Base-by-base conservation (phyloP, 1,140 invertebrate species). In the Cyclina sinensis region DNA sequence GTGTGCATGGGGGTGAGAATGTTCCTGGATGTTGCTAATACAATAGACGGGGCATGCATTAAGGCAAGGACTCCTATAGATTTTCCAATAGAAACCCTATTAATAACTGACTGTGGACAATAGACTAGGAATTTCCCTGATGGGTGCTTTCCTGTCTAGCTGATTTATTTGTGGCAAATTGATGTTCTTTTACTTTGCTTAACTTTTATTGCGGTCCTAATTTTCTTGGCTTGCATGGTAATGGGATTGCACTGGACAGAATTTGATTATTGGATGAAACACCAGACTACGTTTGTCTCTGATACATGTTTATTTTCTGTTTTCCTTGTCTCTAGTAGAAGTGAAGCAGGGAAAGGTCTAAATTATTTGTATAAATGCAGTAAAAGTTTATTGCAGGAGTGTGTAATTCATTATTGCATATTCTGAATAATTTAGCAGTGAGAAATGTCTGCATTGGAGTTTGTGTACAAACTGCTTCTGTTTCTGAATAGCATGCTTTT, bases 111-210 rank as follows among this genome's bases (percentile, higher is more conserved):
- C 57, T 62, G n/a, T 14, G 57, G 57, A 62, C 57, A 62, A 62
- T 62, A 62, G 57, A 62, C 57, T 62, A n/a, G n/a, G 57, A 62
- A 62, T 62, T 62, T 62, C 57, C 57, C 57, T n/a, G n/a, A 62
- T 62, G 57, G 9, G 7, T 27, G 24, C 57, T 62, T 62, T 24
- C 57, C 57, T 62, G 57, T 62, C 57, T 27, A 3, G 18, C 57
- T 62, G 57, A 57, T 62, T 62, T 62, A 62, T 62, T n/a, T 27
- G 18, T 62, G 57, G 57, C 57, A 62, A 27, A 62, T 62, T 62
- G 57, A 62, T 62, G 57, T 24, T 24, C 24, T 27, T 62, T 27
- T 27, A 27, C 57, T n/a, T 27, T 27, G 3, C 24, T 62, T 27
- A 27, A n/a, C n/a, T 27, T 62, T 62, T 62, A 62, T 27, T 62